Percentiles rank a stretch among this genome's conserved stretches.
Conservation (phyloP, 2,888 invertebrate genomes). For the Didymodactylos carnosus region DNA sequence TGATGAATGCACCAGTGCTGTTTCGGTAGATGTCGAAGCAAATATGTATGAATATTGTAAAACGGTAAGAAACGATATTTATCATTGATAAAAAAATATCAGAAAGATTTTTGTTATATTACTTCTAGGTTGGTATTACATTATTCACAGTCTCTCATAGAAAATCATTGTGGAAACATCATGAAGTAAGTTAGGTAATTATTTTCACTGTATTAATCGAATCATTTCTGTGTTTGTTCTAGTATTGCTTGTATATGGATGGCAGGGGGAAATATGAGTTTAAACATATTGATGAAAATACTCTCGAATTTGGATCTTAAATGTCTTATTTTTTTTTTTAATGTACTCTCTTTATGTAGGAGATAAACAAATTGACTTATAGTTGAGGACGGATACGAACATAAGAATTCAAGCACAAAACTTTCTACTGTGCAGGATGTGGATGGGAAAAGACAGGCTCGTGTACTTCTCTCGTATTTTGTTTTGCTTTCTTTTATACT, state of each 20-base stretch:
- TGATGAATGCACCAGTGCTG: slow-evolving; percentile 95
- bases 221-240: slow-evolving; percentile 21
- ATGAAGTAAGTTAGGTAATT: slow-evolving; percentile 45
- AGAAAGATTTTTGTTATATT: neutral
- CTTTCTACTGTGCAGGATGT: too few relatives aligned
- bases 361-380: too few relatives aligned
- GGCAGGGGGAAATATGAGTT: slow-evolving; percentile 75
- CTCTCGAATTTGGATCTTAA: slow-evolving; percentile 82
- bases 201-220: slow-evolving; percentile 4
- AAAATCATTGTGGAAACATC: slow-evolving; percentile 86
- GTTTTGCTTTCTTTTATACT: too few relatives aligned
- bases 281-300: slow-evolving; percentile 60
- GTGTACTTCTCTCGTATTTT: too few relatives aligned
- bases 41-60: slow-evolving; percentile 84
- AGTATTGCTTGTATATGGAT: slow-evolving; percentile 81
- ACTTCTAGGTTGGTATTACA: slow-evolving; percentile 50
- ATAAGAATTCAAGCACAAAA: too few relatives aligned
- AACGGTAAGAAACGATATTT: slow-evolving; percentile 35
- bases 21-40: slow-evolving; percentile 92
- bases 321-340: too few relatives aligned
- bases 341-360: too few relatives aligned
- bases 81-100: neutral
- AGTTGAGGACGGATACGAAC: too few relatives aligned
- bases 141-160: slow-evolving; percentile 91
- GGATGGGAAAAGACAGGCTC: too few relatives aligned